Percentiles rank a stretch among this genome's conserved stretches.
Conservation (phyloP, 92 coral and sea anemone genomes). For the Epizoanthus rinbou region DNA sequence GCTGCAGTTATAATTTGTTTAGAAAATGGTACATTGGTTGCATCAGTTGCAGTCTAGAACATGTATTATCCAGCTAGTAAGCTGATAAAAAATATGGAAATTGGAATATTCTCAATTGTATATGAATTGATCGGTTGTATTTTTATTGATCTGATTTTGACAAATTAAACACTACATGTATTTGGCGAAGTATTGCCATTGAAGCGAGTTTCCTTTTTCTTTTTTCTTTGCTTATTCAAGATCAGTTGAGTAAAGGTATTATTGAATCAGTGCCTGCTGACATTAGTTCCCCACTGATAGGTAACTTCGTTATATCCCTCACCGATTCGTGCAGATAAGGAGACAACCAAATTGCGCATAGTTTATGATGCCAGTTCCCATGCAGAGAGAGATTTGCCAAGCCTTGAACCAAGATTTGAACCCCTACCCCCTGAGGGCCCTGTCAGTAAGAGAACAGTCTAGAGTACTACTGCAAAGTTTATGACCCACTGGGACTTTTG, state of each 20-base stretch:
- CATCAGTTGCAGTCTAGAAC: too few species aligned
- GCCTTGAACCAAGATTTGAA: constrained; percentile 5
- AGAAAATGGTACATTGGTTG: too few species aligned
- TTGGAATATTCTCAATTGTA: not conserved
- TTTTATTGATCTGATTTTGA: constrained; percentile 4
- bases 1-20: too few species aligned
- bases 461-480: constrained; percentile 45
- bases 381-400: not conserved
- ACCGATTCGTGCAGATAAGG: too few species aligned
- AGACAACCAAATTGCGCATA: too few species aligned
- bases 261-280: not conserved
- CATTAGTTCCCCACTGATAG: too few species aligned
- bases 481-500: constrained; percentile 49
- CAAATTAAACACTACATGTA: not conserved
- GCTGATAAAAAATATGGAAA: not conserved
- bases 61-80: constrained; percentile 1
- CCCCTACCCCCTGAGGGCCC: constrained; percentile 3
- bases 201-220: too few species aligned
- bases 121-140: not conserved
- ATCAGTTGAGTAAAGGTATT: too few species aligned
- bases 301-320: too few species aligned
- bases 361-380: too few species aligned
- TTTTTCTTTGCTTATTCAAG: too few species aligned
- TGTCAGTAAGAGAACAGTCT: constrained; percentile 36
- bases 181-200: too few species aligned